Conservation (phyloP, 1,140 invertebrate genomes). For the Drosophila prosaltans region DNA sequence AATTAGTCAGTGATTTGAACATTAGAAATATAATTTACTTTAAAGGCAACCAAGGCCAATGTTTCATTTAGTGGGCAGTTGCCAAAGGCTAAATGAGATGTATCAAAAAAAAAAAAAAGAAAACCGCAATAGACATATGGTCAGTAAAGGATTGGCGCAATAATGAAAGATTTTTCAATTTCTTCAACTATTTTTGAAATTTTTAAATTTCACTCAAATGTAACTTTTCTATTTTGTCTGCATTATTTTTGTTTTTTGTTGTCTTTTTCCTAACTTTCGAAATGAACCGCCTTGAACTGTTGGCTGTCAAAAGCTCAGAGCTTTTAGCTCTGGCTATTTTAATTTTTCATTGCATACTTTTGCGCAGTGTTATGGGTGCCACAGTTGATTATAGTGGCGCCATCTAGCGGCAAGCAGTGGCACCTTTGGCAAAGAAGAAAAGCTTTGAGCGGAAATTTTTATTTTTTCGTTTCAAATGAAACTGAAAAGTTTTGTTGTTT, state of each 20-base stretch:
- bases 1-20: constrained; percentile 50
- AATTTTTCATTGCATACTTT: constrained; percentile 61
- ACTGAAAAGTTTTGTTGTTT: no score
- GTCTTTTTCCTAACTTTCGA: neutral
- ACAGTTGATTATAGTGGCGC: neutral
- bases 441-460: neutral
- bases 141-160: neutral
- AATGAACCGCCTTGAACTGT: neutral
- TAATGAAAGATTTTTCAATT: neutral
- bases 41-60: neutral
- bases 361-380: constrained; percentile 29
- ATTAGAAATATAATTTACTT: constrained; percentile 13
- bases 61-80: neutral
- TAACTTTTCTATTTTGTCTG: no score
- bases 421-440: neutral
- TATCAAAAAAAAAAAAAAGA: no score
- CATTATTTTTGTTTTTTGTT: neutral
- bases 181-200: no score
- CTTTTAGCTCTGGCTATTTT: neutral
- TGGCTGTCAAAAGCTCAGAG: constrained; percentile 43
- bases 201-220: no score
- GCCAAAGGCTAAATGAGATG: no score
- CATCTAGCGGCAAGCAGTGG: neutral
- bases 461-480: no score
- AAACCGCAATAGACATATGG: no score